Base-by-base conservation (phyloP, 2,113 vertebrate genomes). In the Ovis canadensis region DNA sequence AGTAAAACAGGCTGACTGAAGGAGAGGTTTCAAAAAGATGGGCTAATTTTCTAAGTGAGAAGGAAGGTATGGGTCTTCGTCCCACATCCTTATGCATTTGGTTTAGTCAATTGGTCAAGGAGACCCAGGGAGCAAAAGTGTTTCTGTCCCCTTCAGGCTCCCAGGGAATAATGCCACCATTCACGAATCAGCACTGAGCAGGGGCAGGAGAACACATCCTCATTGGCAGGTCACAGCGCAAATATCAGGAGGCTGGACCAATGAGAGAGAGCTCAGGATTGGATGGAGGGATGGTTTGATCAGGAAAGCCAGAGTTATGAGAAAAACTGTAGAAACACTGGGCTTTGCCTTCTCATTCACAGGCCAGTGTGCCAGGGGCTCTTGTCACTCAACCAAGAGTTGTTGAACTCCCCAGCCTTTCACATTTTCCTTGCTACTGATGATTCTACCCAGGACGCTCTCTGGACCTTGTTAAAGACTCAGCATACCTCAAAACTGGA, bases 1-100 rank as follows among this genome's bases (percentile, higher is more conserved):
- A 97, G 16, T 54, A 94, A 91, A 97, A 55, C 17, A 78, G 93
- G 48, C 7, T 90, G 64, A 43, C 27, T 95, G 81, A 90, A 85
- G 57, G 85, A 87, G 82, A 64, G 29, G 29, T 94, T 52, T 97
- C 45, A 64, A 90, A 92, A 96, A 60, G 85, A 43, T 52, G 60
- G 36, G 52, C 33, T 77, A 19, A 12, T 86, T 87, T 97, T 90
- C 87, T 50, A 83, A 90, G 17, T 55, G 36, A 43, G 33, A 94
- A 94, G n/a, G n/a, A 67, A 96, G 29, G 8, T 29, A 67, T 23
- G 11, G 48, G n/a, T 90, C 52, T 88, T 67, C 86, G 55, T 94
- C 31, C 33, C 13, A 17, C 77, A 13, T 91, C 55, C 19, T 83
- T 55, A 9, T 50, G 33, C 21, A 45, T 48, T 92, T 55, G 62